Base-by-base conservation (phyloP, 64 coral and sea anemone genomes). In the Actinia equina region DNA sequence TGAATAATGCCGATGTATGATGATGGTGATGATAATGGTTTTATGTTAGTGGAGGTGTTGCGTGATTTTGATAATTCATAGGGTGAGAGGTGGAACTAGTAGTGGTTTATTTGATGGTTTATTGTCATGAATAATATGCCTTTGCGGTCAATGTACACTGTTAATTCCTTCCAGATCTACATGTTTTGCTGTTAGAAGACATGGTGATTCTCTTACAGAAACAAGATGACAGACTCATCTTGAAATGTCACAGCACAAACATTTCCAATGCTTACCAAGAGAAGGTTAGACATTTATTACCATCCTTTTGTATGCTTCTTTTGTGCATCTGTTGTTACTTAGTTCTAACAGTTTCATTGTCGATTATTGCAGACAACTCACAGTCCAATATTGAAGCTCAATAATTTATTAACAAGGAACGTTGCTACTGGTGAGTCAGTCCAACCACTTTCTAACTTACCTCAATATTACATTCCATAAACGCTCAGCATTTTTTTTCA, bases 321-420 rank as follows among this genome's bases (percentile, higher is more conserved):
- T 60, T 60, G 45, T 56, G n/a, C 54, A 1, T 13, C 9, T 4
- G 54, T 56, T 56, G 55, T 57, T 16, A 57, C 15, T 2, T 57
- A 7, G 15, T 57, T 16, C 55, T 49, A 57, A 57, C 55, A 57
- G 55, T 57, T 57, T 57, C 15, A 16, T 57, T 18, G n/a, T 65
- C 0, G 11, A 12, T 49, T 52, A 10, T 61, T 79, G 20, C 82
- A 99, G 97, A 95, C 93, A 42, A 99, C 97, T 13, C 97, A 99
- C 65, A 99, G 97, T 58, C 97, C 97, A 19, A 95, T 99, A 16
- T 87, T 99, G 44, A 99, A 99, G 81, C 91, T 99, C 82, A 95
- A 89, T 59, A 89, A 90, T n/a, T 87, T 99, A 41, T 80, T 99
- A 6, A 95, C 97, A 86, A 95, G 97, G 95, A 99, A 99, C 61